Conservation (phyloP, 2,888 invertebrate species). For the Pheosia tremula region DNA sequence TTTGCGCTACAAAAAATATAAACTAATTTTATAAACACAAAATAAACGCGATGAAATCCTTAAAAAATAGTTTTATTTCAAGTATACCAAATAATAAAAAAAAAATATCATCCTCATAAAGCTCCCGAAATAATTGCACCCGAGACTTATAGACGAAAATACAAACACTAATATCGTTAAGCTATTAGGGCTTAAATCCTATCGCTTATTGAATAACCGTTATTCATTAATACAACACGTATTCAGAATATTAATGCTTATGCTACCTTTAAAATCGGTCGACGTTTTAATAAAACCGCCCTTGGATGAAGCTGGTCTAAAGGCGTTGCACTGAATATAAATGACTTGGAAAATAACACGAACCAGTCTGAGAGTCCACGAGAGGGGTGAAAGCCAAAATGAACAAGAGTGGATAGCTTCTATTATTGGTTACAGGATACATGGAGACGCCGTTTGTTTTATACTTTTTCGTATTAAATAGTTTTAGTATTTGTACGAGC, state of each 20-base stretch:
- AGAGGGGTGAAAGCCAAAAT: conserved; percentile 18
- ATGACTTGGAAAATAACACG: neutral
- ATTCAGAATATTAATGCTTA: neutral
- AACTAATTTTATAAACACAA: too few relatives aligned
- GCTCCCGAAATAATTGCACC: too few relatives aligned
- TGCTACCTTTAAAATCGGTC: conserved; percentile 1
- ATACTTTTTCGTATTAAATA: neutral
- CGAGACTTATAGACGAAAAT: too few relatives aligned
- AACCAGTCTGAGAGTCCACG: neutral
- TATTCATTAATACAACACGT: neutral
- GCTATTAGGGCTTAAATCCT: too few relatives aligned
- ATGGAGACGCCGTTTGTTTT: conserved; percentile 16
- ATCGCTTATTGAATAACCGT: too few relatives aligned
- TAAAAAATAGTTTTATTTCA: too few relatives aligned
- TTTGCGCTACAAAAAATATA: too few relatives aligned
- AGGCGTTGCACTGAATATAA: conserved; percentile 4
- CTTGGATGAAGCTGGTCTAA: neutral
- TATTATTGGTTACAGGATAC: conserved; percentile 12
- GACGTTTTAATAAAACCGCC: conserved; percentile 4
- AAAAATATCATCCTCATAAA: too few relatives aligned
- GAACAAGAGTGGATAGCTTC: conserved; percentile 34
- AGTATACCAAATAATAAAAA: too few relatives aligned
- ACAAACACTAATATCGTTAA: too few relatives aligned
- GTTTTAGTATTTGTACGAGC: too few relatives aligned
- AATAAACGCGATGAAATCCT: too few relatives aligned